Conservation (phyloP, 2,888 invertebrate genomes). For the Encarsia formosa region DNA sequence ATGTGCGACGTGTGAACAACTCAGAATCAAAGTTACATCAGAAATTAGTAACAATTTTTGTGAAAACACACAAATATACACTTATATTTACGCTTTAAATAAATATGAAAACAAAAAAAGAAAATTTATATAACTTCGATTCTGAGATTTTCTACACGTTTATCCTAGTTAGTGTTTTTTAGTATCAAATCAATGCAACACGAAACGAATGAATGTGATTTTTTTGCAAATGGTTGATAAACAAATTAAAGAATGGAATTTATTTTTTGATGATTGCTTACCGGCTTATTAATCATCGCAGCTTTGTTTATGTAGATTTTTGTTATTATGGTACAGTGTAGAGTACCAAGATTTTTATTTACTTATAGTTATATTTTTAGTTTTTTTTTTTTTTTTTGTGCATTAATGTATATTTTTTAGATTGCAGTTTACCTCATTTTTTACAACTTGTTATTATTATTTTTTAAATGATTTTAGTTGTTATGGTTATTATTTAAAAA, state of each 20-base stretch:
- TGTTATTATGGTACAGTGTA: no score
- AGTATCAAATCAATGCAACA: background rate
- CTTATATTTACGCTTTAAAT: no score
- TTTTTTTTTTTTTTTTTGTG: background rate
- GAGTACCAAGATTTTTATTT: no score
- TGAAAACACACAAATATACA: no score
- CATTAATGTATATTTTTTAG: constrained; percentile 1
- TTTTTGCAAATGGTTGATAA: constrained; percentile 1
- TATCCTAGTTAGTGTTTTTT: background rate
- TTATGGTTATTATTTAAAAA: constrained; percentile 19
- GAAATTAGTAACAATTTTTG: background rate
- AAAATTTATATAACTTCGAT: constrained; percentile 6
- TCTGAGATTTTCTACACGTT: constrained; percentile 7
- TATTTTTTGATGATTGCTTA: constrained; percentile 3
- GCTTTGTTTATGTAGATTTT: no score
- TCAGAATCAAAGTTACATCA: constrained; percentile 2
- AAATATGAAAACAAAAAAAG: no score
- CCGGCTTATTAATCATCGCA: no score
- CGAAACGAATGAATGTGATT: background rate
- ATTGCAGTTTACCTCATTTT: constrained; percentile 17
- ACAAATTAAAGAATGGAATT: constrained; percentile 3
- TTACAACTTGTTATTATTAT: constrained; percentile 16
- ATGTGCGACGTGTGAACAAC: constrained; percentile 1
- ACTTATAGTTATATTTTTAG: constrained; percentile 1
- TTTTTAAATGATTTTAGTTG: constrained; percentile 19